Conservation (phyloP, 1,140 invertebrate genomes). For the Leptinotarsa texana region DNA sequence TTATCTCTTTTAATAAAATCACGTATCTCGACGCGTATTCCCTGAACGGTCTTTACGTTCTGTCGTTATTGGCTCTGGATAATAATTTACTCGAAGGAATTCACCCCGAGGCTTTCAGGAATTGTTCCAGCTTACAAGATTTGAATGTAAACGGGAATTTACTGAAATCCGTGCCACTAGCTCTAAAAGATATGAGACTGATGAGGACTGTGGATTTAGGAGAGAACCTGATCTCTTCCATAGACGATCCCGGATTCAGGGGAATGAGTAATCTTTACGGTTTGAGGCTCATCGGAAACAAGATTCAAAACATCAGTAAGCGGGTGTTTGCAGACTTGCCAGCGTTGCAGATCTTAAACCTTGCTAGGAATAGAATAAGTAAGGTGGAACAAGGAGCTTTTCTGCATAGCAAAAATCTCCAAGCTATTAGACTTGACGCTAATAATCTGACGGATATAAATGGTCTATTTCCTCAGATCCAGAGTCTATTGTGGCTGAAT, state of each 20-base stretch:
- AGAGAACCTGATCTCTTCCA: slow-evolving; percentile 76
- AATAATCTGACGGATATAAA: slow-evolving; percentile 85
- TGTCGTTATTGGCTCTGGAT: slow-evolving; percentile 77
- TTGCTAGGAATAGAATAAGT: slow-evolving; percentile 82
- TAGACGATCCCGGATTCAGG: slow-evolving; percentile 79
- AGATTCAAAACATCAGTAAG: slow-evolving; percentile 82
- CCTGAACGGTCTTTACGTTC: slow-evolving; percentile 77
- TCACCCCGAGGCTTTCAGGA: slow-evolving; percentile 80
- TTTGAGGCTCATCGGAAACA: slow-evolving; percentile 84
- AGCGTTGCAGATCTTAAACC: slow-evolving; percentile 83
- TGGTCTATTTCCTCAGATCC: slow-evolving; percentile 80
- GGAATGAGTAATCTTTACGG: slow-evolving; percentile 81
- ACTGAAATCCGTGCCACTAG: slow-evolving; percentile 77
- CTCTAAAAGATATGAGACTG: slow-evolving; percentile 71
- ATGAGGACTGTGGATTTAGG: slow-evolving; percentile 83
- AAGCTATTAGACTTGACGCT: slow-evolving; percentile 83
- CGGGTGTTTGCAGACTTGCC: slow-evolving; percentile 80
- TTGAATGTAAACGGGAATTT: slow-evolving; percentile 84
- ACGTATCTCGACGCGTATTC: slow-evolving; percentile 75
- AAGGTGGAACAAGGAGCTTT: slow-evolving; percentile 82
- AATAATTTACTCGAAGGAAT: slow-evolving; percentile 77
- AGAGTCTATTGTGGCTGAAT: slow-evolving; percentile 85
- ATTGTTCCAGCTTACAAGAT: slow-evolving; percentile 81
- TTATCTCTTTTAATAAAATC: slow-evolving; percentile 79
- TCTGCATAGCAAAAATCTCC: slow-evolving; percentile 75